phyloP scores from a whole-genome alignment of 2,113 vertebrate genomes.

The Zapornia atra region DNA sequence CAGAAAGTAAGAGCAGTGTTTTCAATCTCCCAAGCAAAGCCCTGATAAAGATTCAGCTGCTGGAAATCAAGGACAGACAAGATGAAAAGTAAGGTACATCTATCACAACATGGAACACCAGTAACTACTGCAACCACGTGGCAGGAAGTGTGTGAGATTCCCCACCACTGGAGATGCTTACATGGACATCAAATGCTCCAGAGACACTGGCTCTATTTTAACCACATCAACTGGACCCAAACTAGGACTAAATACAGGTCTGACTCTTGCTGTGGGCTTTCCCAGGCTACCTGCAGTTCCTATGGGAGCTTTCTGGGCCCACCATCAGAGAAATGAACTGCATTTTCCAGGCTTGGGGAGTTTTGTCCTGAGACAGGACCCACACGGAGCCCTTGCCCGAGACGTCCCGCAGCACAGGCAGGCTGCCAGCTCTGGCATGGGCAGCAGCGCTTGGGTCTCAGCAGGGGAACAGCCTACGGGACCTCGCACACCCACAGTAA shows the following conservation, averaged over 20 bases:
- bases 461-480: rapidly evolving
- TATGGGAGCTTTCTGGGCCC: neutral
- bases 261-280: neutral
- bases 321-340: neutral
- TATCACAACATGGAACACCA: neutral
- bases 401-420: too few relatives aligned
- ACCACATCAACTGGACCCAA: neutral
- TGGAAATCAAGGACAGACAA: neutral
- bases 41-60: neutral
- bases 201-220: neutral
- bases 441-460: neutral
- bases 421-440: neutral
- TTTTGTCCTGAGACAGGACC: neutral
- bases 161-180: neutral
- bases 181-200: rapidly evolving
- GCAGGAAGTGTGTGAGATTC: neutral
- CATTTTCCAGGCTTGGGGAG: rapidly evolving
- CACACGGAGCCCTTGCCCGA: too few relatives aligned
- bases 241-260: neutral
- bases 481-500: rapidly evolving
- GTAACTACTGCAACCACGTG: neutral
- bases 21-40: neutral
- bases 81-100: neutral
- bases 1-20: neutral
- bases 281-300: neutral